Conservation (phyloP, 2,888 invertebrate species). For the Diarsia dahlii region DNA sequence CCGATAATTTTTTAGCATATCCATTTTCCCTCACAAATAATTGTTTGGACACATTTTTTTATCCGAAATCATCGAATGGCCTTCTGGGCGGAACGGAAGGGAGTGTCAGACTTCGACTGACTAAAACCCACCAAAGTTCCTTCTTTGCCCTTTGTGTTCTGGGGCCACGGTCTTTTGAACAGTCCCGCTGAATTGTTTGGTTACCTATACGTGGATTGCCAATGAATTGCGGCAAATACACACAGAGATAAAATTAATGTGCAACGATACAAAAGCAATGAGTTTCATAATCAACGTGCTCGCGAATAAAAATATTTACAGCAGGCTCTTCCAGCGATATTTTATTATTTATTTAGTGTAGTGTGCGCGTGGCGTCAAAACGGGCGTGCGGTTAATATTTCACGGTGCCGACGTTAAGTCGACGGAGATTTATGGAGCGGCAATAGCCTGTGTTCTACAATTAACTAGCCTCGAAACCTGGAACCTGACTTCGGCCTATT, state of each 20-base stretch:
- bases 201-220: slow-evolving; percentile 41
- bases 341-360: slow-evolving; percentile 84
- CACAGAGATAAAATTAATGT: slow-evolving; percentile 64
- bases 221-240: slow-evolving; percentile 52
- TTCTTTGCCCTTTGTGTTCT: no score
- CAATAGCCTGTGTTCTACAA: slow-evolving; percentile 87
- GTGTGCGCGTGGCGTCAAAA: slow-evolving; percentile 83
- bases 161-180: no score
- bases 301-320: slow-evolving; percentile 64
- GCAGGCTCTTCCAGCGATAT: slow-evolving; percentile 74
- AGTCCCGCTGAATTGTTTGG: slow-evolving; percentile 26
- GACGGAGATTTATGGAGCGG: slow-evolving; percentile 86
- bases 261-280: slow-evolving; percentile 61
- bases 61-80: no score
- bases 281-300: slow-evolving; percentile 61
- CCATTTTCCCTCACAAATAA: slow-evolving; percentile 42
- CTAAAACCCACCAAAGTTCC: no score
- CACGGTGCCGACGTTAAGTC: slow-evolving; percentile 87
- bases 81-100: no score
- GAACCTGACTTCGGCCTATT: slow-evolving; percentile 54
- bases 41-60: slow-evolving; percentile 45
- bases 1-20: slow-evolving; percentile 33
- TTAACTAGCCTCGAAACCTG: slow-evolving; percentile 79
- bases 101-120: no score
- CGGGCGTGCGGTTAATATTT: slow-evolving; percentile 89